phyloP scores from a whole-genome alignment of 2,888 invertebrate genomes.

The Caenorhabditis becei region DNA sequence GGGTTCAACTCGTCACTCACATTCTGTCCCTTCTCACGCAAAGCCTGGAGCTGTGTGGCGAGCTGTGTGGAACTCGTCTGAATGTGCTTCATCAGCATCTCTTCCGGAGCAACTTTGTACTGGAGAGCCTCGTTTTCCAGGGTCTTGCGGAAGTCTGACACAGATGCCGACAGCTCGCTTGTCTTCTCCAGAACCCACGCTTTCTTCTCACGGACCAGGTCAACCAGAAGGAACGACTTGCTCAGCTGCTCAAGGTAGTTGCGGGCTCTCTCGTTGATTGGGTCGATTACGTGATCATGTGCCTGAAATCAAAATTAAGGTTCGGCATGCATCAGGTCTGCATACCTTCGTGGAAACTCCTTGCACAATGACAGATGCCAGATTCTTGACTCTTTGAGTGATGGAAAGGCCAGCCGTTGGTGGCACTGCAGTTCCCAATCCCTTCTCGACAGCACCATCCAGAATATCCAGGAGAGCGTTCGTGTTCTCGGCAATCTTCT shows the following conservation, averaged over 20 bases:
- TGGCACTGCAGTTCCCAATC: constrained; percentile 53
- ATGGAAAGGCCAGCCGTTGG: constrained; percentile 40
- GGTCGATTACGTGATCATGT: constrained; percentile 68
- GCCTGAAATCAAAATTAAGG: constrained; percentile 64
- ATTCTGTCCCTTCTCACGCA: constrained; percentile 62
- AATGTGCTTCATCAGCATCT: constrained; percentile 67
- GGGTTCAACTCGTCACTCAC: constrained; percentile 17
- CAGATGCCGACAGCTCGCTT: constrained; percentile 61
- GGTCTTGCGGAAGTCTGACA: constrained; percentile 60
- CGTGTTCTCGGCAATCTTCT: constrained; percentile 61
- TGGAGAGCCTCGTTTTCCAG: constrained; percentile 64
- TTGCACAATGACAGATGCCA: constrained; percentile 62
- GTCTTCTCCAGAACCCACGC: constrained; percentile 66
- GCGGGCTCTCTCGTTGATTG: constrained; percentile 60
- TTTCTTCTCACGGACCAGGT: constrained; percentile 62
- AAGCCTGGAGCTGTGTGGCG: constrained; percentile 40
- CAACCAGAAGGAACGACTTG: constrained; percentile 66
- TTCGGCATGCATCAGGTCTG: too few relatives aligned
- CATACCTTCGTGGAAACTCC: constrained; percentile 58
- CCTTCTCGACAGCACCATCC: constrained; percentile 60
- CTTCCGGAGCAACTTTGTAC: constrained; percentile 64
- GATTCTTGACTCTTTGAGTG: constrained; percentile 56
- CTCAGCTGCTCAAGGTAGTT: constrained; percentile 64
- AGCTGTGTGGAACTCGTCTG: constrained; percentile 54
- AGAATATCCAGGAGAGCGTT: constrained; percentile 66